Conservation (phyloP, 2,888 invertebrate species). For the Lacanobia oleracea region DNA sequence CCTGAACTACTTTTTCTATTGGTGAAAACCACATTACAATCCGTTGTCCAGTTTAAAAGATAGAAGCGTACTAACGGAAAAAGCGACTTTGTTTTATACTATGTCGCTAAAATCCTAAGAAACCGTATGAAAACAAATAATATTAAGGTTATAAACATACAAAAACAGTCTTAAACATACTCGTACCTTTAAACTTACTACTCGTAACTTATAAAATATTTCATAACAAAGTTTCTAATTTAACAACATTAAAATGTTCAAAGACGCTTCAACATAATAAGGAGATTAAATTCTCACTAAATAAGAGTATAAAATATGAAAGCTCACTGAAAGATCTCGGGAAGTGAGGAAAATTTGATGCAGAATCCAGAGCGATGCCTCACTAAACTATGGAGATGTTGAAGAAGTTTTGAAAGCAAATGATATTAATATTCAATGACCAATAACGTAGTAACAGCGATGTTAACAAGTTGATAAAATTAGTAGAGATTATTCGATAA, state of each 20-base stretch:
- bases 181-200: too few relatives aligned
- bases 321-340: not conserved
- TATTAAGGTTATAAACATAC: not conserved
- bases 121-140: not conserved
- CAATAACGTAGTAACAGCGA: not conserved
- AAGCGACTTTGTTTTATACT: too few relatives aligned
- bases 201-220: not conserved
- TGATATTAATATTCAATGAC: constrained; percentile 14
- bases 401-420: constrained; percentile 13
- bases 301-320: constrained; percentile 10
- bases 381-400: not conserved
- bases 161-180: too few relatives aligned
- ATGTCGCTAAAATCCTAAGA: not conserved
- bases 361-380: not conserved
- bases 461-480: not conserved
- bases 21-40: too few relatives aligned
- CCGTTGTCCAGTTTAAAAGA: too few relatives aligned
- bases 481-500: not conserved
- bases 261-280: not conserved
- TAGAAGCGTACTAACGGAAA: too few relatives aligned
- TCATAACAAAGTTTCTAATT: not conserved
- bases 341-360: not conserved
- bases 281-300: constrained; percentile 24
- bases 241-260: not conserved
- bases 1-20: too few relatives aligned